Evolutionary conservation across 2,797 vertebrate genomes (phyloP).

Genomic region (Sebastes flavidus): DNA sequence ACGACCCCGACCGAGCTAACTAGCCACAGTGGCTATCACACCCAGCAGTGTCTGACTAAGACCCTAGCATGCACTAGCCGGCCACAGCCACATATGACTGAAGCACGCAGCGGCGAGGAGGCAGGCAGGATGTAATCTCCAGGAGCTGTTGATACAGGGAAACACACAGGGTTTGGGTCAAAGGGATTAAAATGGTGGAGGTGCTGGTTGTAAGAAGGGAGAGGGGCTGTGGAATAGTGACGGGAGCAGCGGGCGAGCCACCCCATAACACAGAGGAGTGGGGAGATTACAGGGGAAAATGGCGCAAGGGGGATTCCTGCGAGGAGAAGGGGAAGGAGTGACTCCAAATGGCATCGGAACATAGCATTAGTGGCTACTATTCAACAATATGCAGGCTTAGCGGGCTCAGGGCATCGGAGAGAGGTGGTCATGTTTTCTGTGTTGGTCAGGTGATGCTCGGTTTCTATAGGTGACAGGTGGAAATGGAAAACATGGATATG

Average conservation of each 20-base stretch:
- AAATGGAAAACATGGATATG: neutral
- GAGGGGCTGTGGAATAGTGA: slow-evolving; percentile 73
- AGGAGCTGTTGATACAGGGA: slow-evolving; percentile 84
- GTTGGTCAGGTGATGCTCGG: slow-evolving; percentile 36
- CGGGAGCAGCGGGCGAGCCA: slow-evolving; percentile 80
- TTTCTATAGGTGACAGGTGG: slow-evolving; percentile 52
- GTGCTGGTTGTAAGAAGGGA: slow-evolving; percentile 78
- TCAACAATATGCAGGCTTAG: slow-evolving; percentile 82
- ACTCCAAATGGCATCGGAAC: slow-evolving; percentile 82
- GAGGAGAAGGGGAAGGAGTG: slow-evolving; percentile 69
- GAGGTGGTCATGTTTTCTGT: slow-evolving; percentile 50
- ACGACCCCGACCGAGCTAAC: slow-evolving; percentile 44
- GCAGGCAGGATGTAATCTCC: slow-evolving; percentile 82
- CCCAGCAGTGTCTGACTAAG: slow-evolving; percentile 71
- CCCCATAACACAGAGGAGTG: slow-evolving; percentile 79
- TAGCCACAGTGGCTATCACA: slow-evolving; percentile 69
- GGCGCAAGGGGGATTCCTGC: slow-evolving; percentile 72
- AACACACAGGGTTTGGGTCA: slow-evolving; percentile 83
- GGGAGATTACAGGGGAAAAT: slow-evolving; percentile 83
- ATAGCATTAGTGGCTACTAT: slow-evolving; percentile 77
- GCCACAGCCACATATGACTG: slow-evolving; percentile 62
- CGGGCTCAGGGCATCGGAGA: slow-evolving; percentile 62
- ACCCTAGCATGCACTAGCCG: slow-evolving; percentile 55
- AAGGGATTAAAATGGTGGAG: slow-evolving; percentile 87
- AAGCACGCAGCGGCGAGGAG: slow-evolving; percentile 69